A percentile compares a stretch with the other conserved stretches of the same genome.
These are phyloP conservation scores for Apodemia duryi DNA, from an alignment of 2,888 invertebrate genomes.

Conservation along the genomic window DNA sequence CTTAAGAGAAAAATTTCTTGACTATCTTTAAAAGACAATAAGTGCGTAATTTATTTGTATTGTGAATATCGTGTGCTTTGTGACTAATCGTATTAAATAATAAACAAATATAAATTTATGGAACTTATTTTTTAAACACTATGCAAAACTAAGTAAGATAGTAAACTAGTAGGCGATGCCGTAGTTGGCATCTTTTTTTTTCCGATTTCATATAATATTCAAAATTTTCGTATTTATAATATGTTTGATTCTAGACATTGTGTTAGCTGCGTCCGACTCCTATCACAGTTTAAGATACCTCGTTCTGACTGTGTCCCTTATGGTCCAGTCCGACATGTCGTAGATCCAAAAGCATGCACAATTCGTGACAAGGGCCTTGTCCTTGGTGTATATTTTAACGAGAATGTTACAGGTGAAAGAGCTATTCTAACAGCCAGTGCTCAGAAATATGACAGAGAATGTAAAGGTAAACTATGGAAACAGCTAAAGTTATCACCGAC, in stretches of 20 bases:
- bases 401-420: slow-evolving; percentile 67
- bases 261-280: slow-evolving; percentile 42
- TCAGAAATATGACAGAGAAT: slow-evolving; percentile 77
- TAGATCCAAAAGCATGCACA: slow-evolving; percentile 49
- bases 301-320: slow-evolving; percentile 51
- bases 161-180: slow-evolving; percentile 56
- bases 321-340: slow-evolving; percentile 41
- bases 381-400: slow-evolving; percentile 81
- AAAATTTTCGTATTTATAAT: slow-evolving; percentile 39
- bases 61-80: slow-evolving; percentile 59
- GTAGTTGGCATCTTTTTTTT: slow-evolving; percentile 32
- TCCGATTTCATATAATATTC: slow-evolving; percentile 39
- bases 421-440: slow-evolving; percentile 82
- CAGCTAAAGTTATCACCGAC: slow-evolving; percentile 72
- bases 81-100: slow-evolving; percentile 48
- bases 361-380: slow-evolving; percentile 75
- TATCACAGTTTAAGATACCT: slow-evolving; percentile 58
- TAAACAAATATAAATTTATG: slow-evolving; percentile 48
- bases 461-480: slow-evolving; percentile 76
- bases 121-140: slow-evolving; percentile 36
- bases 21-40: slow-evolving; percentile 62
- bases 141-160: slow-evolving; percentile 25
- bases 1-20: slow-evolving; percentile 69
- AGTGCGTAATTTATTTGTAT: slow-evolving; percentile 54
- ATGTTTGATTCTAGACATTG: slow-evolving; percentile 43